Base-by-base conservation (phyloP, 2,797 vertebrate genomes). In the Malurus splendens region DNA sequence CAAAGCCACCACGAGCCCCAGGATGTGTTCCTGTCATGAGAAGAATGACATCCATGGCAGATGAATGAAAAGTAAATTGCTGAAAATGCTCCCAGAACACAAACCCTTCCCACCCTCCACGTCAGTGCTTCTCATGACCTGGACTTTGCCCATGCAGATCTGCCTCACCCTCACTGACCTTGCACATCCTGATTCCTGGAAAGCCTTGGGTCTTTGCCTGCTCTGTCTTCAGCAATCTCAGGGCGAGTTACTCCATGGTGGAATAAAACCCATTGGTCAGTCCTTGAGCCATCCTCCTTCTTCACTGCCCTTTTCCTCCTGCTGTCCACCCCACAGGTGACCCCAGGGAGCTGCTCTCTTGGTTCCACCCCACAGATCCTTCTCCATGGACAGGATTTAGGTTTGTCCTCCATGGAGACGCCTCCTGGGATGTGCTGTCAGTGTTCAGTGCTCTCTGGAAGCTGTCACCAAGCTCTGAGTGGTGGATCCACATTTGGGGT, bases 21-120 rank as follows among this genome's bases (percentile, higher is more conserved):
- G 25, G 6, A 3, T 3, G 4, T 45, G 28, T n/a, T 61, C 28
- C 32, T 55, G 47, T 4, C 18, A 20, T 0, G 0, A 10, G 8
- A 4, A 6, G 14, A 55, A 6, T 2, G 51, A 7, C 12, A 5
- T 9, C 10, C 41, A 1, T 2, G 10, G 54, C 38, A 18, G 16
- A 10, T 12, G n/a, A 55, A 51, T 15, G 11, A 30, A 51, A 52
- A 22, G 22, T 10, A 25, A 42, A 3, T 22, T 65, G 51, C 41
- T 76, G 28, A 62, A 86, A 92, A 52, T 39, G 38, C 14, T 52
- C 48, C 42, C 32, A 19, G 50, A 7, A 4, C 7, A 12, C 19
- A 14, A 56, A 27, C 22, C 45, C 25, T 87, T 51, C 56, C 39
- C 18, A 36, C 0, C 10, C 36, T 44, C 8, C 3, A 4, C 4